Evolutionary conservation across 2,888 invertebrate species (phyloP), one percentile per base, ranked within the genome.

Genomic region (Germaria angustata): DNA sequence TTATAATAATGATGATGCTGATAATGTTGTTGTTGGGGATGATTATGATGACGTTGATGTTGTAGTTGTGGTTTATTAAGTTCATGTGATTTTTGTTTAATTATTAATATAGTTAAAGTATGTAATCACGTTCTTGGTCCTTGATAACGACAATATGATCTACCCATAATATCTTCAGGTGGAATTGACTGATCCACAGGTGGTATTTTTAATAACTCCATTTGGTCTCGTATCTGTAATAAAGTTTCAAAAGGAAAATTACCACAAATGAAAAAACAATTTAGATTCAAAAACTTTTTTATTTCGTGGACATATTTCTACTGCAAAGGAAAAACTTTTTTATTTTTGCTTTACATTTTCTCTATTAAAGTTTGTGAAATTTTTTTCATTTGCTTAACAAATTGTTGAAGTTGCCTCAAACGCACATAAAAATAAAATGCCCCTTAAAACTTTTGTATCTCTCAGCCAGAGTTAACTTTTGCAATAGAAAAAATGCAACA

Each of bases 131-230:
- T 90, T 89, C 90, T 90, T 90, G 91, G 91, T 89, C 91, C 92
- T 88, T 90, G 90, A 87, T 92, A 93, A 85, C 93, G 92, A 88
- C 93, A 93, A 88, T 93, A 93, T 86, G 93, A 92, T 86, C 93
- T 91, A 84, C 93, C 93, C 89, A 92, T 92, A 86, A 93, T 92
- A 88, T 93, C 93, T 87, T 93, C 92, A 82, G 92, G 91, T 84
- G 93, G 93, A 88, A 93, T 93, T 87, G 92, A 91, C 86, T 93
- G 93, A 88, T 93, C 93, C 86, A 93, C 90, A 28, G 93, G 93
- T 84, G 92, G 92, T 86, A 93, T 91, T 73, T 93, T 92, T 80
- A 92, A 91, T 71, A 92, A 90, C 84, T 92, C 92, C 92, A 93
- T 92, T 86, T 92, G 91, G 90, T 93, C 93, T 85, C 93, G 92